These are phyloP conservation scores for Toxonevra muliebris DNA, from an alignment of 2,888 invertebrate genomes.

Conservation along the genomic window DNA sequence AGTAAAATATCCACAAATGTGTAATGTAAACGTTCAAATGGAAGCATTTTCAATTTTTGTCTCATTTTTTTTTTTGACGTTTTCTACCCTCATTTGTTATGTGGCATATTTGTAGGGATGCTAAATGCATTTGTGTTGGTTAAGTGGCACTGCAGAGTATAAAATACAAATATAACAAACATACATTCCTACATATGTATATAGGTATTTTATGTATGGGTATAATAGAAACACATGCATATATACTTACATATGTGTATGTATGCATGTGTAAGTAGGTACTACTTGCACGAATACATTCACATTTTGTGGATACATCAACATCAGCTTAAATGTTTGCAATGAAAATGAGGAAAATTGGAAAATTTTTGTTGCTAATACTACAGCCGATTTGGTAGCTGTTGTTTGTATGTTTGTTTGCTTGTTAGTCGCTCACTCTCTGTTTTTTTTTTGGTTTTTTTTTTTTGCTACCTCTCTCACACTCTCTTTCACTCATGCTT, in stretches of 20 bases:
- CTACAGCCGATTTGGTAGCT: too few species aligned
- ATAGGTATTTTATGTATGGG: neutral
- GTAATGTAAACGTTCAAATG: neutral
- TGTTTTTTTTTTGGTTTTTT: too few species aligned
- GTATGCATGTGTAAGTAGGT: neutral
- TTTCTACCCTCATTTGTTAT: constrained; percentile 20
- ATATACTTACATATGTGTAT: neutral
- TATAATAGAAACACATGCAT: neutral
- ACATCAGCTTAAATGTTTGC: too few species aligned
- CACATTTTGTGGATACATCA: too few species aligned
- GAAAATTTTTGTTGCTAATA: too few species aligned
- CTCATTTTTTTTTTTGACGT: constrained; percentile 13
- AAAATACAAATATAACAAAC: constrained; percentile 4
- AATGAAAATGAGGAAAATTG: too few species aligned
- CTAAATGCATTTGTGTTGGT: constrained; percentile 8
- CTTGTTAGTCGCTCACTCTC: too few species aligned
- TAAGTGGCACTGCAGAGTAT: neutral
- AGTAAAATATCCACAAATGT: neutral
- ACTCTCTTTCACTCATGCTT: too few species aligned
- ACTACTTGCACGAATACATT: too few species aligned
- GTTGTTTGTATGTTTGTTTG: too few species aligned
- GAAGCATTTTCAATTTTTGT: constrained; percentile 17
- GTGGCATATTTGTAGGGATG: neutral
- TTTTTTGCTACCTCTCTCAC: too few species aligned
- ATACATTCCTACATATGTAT: neutral